Percentiles rank a stretch among this genome's conserved stretches.
These are phyloP conservation scores for Hippopotamus amphibius DNA, from an alignment of 2,113 vertebrate genomes.

Conservation along the genomic window DNA sequence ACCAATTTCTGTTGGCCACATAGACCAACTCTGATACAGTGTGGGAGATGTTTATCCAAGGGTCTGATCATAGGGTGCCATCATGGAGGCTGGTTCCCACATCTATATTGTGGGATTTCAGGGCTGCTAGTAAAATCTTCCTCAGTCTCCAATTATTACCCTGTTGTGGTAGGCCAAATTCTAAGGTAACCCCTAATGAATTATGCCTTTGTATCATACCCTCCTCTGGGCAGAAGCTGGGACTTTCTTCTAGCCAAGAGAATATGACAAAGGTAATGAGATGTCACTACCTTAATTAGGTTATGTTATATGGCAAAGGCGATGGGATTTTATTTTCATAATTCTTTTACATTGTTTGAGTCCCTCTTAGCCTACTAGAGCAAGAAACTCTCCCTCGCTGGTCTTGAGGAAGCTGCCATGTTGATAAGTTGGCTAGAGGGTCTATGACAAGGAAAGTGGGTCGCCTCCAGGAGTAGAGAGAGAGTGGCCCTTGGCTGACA, in stretches of 20 bases:
- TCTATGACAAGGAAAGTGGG: not conserved
- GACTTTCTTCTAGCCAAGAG: conserved; percentile 31
- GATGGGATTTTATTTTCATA: not conserved
- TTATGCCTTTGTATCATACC: not conserved
- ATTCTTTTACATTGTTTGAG: not conserved
- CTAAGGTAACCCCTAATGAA: not conserved
- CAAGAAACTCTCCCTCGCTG: not conserved
- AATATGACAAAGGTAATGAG: not conserved
- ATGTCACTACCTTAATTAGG: not conserved
- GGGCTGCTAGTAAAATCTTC: not conserved
- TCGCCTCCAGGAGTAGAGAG: not conserved
- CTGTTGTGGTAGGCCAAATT: not conserved
- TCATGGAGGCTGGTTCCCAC: not conserved
- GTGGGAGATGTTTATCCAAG: not conserved
- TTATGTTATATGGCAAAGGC: not conserved
- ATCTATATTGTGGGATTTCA: not conserved
- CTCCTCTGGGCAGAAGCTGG: not conserved
- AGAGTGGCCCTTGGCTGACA: not conserved
- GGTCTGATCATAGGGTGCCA: not conserved
- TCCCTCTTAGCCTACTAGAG: not conserved
- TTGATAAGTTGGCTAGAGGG: not conserved
- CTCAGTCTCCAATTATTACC: conserved; percentile 1
- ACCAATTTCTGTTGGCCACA: not conserved
- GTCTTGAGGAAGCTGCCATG: not conserved
- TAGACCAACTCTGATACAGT: not conserved